A percentile compares a stretch with the other conserved stretches of the same genome.
phyloP scores from a whole-genome alignment of 2,888 invertebrate species.

The Periphyllus acericola region DNA sequence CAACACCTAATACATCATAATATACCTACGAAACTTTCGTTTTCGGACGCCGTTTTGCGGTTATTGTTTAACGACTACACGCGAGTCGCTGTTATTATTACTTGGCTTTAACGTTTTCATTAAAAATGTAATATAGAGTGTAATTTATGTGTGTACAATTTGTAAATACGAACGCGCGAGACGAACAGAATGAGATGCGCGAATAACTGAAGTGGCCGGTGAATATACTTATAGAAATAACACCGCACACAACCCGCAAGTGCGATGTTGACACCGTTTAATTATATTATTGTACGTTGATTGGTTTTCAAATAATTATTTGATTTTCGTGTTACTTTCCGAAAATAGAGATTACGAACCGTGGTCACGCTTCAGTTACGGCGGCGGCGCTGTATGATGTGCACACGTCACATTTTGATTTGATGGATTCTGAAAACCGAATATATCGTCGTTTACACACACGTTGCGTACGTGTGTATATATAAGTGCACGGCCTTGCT shows the following conservation, averaged over 20 bases:
- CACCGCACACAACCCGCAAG: no score
- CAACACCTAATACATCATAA: no score
- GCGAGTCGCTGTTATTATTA: no score
- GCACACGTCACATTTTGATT: slow-evolving; percentile 23
- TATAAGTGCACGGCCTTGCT: slow-evolving; percentile 29
- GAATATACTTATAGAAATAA: no score
- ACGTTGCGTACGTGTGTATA: neutral
- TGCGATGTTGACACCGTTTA: no score
- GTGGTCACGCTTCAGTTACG: neutral
- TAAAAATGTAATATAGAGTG: no score
- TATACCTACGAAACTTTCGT: neutral
- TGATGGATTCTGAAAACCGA: slow-evolving; percentile 36
- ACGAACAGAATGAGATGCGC: no score
- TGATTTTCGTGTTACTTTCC: neutral
- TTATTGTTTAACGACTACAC: neutral
- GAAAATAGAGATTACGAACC: neutral
- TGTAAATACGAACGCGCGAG: no score
- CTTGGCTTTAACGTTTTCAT: no score
- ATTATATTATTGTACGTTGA: no score
- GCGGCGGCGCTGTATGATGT: neutral
- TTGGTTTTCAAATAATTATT: neutral
- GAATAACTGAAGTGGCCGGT: no score
- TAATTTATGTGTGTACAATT: no score
- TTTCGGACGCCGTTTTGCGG: neutral
- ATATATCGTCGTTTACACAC: slow-evolving; percentile 11